Evolutionary conservation across 2,888 invertebrate genomes (phyloP), one percentile per base, ranked within the genome.

Genomic region (Microplitis manilae): DNA sequence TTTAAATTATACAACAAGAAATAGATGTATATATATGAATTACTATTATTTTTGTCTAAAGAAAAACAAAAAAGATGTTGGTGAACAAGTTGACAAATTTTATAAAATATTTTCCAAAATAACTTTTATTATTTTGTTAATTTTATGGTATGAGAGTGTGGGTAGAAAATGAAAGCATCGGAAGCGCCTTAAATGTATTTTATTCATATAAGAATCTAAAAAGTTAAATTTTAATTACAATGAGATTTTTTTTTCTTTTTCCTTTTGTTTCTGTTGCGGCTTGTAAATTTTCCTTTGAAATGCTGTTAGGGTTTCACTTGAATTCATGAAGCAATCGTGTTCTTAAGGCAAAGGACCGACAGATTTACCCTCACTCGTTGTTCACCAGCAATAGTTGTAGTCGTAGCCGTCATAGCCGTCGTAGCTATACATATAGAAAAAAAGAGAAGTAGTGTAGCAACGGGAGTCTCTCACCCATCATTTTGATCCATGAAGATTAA

Each of bases 401-500:
- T 50, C 8, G 50, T 50, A 50, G 13, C 5, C 17, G 17, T 17
- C 17, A 1, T 17, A 17, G 17, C 17, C 20, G 50, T 13, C 8
- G 50, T 50, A 50, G 13, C 5, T 50, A 13, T 50, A 50, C 50
- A 50, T 50, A 50, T 8, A 50, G 13, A 13, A 9, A 4, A 4
- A 50, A 50, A 13, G 8, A 13, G 2, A 50, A 50, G 50, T 50
- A 50, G 50, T 50, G 13, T 13, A 50, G n/a, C 61, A 68, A 40
- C 50, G 13, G 50, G 9, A 50, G 50, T 50, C 40, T 62, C 50
- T 74, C n/a, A 62, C 79, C 77, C 40, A 68, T 81, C 86, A 86
- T 88, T 89, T 89, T 87, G 88, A 88, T 89, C 88, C 87, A 84
- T 84, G 85, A 88, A 89, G 89, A 89, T 89, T 89, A 89, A 89